Evolutionary conservation across 1,140 invertebrate species (phyloP).

Genomic region (Andrena cerasifolii): DNA sequence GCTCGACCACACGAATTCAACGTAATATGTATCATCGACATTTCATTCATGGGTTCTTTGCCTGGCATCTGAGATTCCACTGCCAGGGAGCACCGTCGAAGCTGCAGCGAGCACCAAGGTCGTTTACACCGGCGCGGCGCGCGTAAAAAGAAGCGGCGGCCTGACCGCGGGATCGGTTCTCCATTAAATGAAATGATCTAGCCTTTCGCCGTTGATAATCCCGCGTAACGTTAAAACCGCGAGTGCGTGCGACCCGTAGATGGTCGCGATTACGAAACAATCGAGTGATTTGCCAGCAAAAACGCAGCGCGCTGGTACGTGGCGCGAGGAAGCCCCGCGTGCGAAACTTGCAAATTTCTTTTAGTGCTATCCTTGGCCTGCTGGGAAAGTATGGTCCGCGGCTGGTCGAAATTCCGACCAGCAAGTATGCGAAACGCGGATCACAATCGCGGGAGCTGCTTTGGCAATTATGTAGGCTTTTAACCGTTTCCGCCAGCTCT

Average conservation of each 20-base stretch:
- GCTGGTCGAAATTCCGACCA: too few species aligned
- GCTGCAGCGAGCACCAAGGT: background rate
- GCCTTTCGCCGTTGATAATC: background rate
- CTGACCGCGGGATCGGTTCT: background rate
- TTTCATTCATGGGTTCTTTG: too few species aligned
- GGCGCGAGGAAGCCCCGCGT: constrained; percentile 44
- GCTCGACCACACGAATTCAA: too few species aligned
- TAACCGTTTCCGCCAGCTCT: too few species aligned
- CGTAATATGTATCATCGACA: too few species aligned
- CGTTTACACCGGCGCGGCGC: background rate
- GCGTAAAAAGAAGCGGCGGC: background rate
- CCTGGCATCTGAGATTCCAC: too few species aligned
- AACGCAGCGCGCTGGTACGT: constrained; percentile 37
- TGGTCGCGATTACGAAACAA: constrained; percentile 55
- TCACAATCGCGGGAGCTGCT: too few species aligned
- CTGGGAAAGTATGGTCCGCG: constrained; percentile 8
- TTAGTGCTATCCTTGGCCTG: constrained; percentile 5
- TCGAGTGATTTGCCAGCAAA: constrained; percentile 54
- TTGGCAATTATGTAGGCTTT: too few species aligned
- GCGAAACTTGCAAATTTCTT: constrained; percentile 67
- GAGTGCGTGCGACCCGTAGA: constrained; percentile 49
- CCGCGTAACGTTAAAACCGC: background rate
- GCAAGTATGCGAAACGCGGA: too few species aligned
- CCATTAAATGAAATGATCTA: background rate
- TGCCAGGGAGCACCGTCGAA: too few species aligned